Evolutionary conservation across 2,113 vertebrate genomes (phyloP).

Genomic region (Cyprinodon brontotheroides): DNA sequence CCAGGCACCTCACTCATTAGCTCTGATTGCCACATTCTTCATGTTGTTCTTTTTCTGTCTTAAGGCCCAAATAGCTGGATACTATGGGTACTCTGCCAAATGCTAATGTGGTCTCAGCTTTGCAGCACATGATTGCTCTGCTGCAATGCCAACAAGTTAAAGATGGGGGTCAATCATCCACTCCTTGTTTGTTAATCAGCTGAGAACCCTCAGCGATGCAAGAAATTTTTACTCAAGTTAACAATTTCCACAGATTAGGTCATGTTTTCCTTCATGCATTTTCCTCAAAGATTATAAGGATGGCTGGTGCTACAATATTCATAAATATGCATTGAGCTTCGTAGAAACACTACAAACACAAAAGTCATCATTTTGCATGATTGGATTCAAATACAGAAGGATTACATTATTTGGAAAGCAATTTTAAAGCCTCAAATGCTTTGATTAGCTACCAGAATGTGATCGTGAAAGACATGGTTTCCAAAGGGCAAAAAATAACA

Average conservation of each 20-base stretch:
- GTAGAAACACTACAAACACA: conserved; percentile 49
- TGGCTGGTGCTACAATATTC: conserved; percentile 39
- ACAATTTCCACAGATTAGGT: conserved; percentile 33
- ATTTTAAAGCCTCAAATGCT: conserved; percentile 33
- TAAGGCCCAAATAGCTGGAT: conserved; percentile 59
- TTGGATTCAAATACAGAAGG: conserved; percentile 47
- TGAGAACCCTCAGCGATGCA: conserved; percentile 23
- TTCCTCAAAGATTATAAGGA: conserved; percentile 27
- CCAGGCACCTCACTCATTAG: conserved; percentile 55
- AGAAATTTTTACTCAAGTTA: conserved; percentile 39
- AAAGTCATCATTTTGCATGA: conserved; percentile 60
- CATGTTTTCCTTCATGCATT: conserved; percentile 39
- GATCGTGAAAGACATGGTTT: neutral
- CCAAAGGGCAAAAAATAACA: neutral
- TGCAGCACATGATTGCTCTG: conserved; percentile 37
- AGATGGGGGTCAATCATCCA: conserved; percentile 23
- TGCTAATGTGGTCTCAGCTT: conserved; percentile 48
- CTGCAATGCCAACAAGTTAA: conserved; percentile 33
- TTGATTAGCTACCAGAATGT: neutral
- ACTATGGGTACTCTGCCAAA: conserved; percentile 30
- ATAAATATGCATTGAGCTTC: conserved; percentile 61
- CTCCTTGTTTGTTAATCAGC: conserved; percentile 31
- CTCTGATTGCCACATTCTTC: conserved; percentile 38
- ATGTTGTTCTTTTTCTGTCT: conserved; percentile 34
- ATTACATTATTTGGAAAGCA: conserved; percentile 29